These are phyloP conservation scores for Cordilura impudica DNA, from an alignment of 2,888 invertebrate species.

Conservation along the genomic window DNA sequence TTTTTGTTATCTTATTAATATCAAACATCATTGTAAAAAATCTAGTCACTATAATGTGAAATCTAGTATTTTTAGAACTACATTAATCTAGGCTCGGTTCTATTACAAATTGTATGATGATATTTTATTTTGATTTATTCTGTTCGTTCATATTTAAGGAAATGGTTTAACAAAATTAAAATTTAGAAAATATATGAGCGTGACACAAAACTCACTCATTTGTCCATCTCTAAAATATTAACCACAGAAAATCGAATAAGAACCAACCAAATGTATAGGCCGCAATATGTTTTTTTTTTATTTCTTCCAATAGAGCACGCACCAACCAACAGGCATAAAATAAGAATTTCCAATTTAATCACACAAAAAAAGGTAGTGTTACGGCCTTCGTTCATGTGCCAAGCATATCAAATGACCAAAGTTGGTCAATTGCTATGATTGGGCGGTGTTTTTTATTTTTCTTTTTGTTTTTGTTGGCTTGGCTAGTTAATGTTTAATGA, in stretches of 20 bases:
- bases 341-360: conserved; percentile 55
- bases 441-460: conserved; percentile 17
- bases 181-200: too few species aligned
- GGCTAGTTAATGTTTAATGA: conserved; percentile 38
- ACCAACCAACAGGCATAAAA: conserved; percentile 25
- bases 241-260: conserved; percentile 23
- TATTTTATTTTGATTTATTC: too few species aligned
- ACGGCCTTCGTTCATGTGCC: conserved; percentile 75
- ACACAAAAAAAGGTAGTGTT: conserved; percentile 46
- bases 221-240: not conserved
- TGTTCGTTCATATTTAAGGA: too few species aligned
- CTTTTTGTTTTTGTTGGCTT: conserved; percentile 9
- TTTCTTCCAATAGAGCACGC: conserved; percentile 38
- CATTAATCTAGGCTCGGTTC: too few species aligned
- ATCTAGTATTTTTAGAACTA: too few species aligned
- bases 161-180: too few species aligned
- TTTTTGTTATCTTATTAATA: too few species aligned
- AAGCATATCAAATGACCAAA: conserved; percentile 69
- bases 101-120: too few species aligned
- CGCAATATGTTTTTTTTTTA: not conserved
- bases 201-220: not conserved
- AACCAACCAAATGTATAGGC: conserved; percentile 8
- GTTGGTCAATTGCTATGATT: conserved; percentile 39
- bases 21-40: too few species aligned
- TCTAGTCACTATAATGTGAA: too few species aligned